Base-by-base conservation (phyloP, 2,888 invertebrate species). In the Omphaloscelis lunosa region DNA sequence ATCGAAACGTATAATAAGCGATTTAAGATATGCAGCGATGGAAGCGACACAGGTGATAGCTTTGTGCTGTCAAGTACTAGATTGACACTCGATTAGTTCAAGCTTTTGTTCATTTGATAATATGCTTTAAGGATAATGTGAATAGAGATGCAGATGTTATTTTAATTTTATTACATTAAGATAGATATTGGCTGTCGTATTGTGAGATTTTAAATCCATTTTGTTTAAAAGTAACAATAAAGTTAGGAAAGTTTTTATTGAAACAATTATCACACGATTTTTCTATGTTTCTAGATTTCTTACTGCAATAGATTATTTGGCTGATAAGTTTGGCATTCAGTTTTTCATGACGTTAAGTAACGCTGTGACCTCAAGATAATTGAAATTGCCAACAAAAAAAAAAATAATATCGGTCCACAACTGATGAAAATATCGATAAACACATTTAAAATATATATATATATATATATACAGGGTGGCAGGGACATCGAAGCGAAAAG, bases 71-170 rank as follows among this genome's bases (percentile, higher is more conserved):
- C 84, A 48, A 53, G 39, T 62, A 39, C 17, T 53, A 69, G 68
- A 80, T 66, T 69, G 80, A 72, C 51, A 80, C 65, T 65, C 67
- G 58, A 70, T 79, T 66, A 80, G 59, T 53, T 45, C n/a, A 12
- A 53, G 73, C 56, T 65, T 51, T 62, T 12, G 51, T 48, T 58
- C 66, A 56, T 59, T 67, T 45, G 8, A 71, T 67, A 20, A 72
- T 68, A 27, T 56, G 11, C 59, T 69, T 58, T 56, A 17, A 39
- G n/a, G 29, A 59, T 71, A 39, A 48, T 23, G 4, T 23, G 15
- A 82, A 58, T 70, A n/a, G 27, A 45, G 17, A 53, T 58, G 45
- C 48, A 65, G 61, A 58, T 62, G 9, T 15, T 51, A 41, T 51
- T 62, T 53, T 45, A 51, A 41, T 23, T 62, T 34, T 7, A 27